A percentile compares a stretch with the other conserved stretches of the same genome.
These are phyloP conservation scores for Myotis myotis DNA, from an alignment of 2,797 vertebrate genomes.

Conservation along the genomic window DNA sequence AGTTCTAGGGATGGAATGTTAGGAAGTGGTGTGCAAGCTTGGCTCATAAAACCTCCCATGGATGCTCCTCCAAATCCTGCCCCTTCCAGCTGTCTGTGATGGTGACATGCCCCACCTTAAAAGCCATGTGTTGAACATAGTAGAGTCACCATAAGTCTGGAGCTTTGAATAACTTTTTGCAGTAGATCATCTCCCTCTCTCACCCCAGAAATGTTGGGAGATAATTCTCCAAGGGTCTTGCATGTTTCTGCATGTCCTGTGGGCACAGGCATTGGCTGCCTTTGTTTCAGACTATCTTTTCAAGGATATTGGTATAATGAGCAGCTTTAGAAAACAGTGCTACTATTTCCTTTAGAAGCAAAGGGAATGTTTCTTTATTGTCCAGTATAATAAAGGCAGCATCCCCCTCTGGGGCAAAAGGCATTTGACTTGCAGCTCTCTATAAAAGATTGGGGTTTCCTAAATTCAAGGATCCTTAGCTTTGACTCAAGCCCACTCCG, in stretches of 20 bases:
- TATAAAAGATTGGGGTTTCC: neutral
- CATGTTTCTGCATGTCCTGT: neutral
- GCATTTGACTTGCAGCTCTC: neutral
- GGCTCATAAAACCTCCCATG: neutral
- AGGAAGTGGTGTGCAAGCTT: neutral
- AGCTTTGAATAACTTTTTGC: neutral
- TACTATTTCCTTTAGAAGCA: neutral
- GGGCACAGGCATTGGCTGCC: neutral
- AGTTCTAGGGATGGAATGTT: neutral
- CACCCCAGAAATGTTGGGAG: neutral
- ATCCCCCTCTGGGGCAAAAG: neutral
- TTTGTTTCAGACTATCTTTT: constrained; percentile 15
- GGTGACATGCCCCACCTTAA: neutral
- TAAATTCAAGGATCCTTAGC: neutral
- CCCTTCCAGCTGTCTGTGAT: neutral
- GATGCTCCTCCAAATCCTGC: neutral
- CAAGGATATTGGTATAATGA: neutral
- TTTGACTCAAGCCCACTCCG: neutral
- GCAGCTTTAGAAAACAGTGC: constrained; percentile 2
- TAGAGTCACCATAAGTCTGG: neutral
- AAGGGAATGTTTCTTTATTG: neutral
- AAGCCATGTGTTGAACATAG: neutral
- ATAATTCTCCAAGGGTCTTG: neutral
- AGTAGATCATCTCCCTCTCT: neutral
- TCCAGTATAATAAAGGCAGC: neutral